These are phyloP conservation scores for Blennius ocellaris DNA, from an alignment of 2,113 vertebrate genomes.

Conservation along the genomic window DNA sequence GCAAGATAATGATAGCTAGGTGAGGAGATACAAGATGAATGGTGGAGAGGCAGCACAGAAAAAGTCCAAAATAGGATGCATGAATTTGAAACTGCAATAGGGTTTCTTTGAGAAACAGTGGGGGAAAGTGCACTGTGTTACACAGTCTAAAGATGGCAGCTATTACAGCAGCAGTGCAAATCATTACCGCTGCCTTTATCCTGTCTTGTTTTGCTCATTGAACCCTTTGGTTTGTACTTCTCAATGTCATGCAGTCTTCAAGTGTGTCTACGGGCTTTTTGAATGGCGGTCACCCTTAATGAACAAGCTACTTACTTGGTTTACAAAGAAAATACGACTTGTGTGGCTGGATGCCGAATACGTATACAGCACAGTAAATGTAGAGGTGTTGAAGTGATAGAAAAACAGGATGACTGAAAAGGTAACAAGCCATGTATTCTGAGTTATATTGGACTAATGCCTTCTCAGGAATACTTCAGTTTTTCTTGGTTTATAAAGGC, in stretches of 20 bases:
- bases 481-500: too few relatives aligned
- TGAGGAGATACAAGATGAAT: slow-evolving; percentile 42
- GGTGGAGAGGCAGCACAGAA: slow-evolving; percentile 25
- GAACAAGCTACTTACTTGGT: slow-evolving; percentile 59
- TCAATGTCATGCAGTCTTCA: slow-evolving; percentile 59
- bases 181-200: slow-evolving; percentile 60
- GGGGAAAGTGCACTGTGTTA: slow-evolving; percentile 31
- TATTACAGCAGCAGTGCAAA: slow-evolving; percentile 47
- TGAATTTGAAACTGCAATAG: slow-evolving; percentile 44
- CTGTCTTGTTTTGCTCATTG: slow-evolving; percentile 66
- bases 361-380: slow-evolving; percentile 42
- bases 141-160: slow-evolving; percentile 47
- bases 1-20: slow-evolving; percentile 24
- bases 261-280: slow-evolving; percentile 48
- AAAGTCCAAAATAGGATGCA: slow-evolving; percentile 10
- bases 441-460: too few relatives aligned
- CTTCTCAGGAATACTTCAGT: too few relatives aligned
- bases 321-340: slow-evolving; percentile 59
- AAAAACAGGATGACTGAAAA: not conserved
- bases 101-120: slow-evolving; percentile 28
- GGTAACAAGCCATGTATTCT: too few relatives aligned
- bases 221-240: slow-evolving; percentile 49
- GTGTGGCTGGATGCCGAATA: slow-evolving; percentile 46
- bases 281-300: slow-evolving; percentile 62
- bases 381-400: slow-evolving; percentile 34